Percentiles rank a stretch among this genome's conserved stretches.
Evolutionary conservation across 2,113 vertebrate genomes (phyloP).

Genomic region (Motacilla alba): DNA sequence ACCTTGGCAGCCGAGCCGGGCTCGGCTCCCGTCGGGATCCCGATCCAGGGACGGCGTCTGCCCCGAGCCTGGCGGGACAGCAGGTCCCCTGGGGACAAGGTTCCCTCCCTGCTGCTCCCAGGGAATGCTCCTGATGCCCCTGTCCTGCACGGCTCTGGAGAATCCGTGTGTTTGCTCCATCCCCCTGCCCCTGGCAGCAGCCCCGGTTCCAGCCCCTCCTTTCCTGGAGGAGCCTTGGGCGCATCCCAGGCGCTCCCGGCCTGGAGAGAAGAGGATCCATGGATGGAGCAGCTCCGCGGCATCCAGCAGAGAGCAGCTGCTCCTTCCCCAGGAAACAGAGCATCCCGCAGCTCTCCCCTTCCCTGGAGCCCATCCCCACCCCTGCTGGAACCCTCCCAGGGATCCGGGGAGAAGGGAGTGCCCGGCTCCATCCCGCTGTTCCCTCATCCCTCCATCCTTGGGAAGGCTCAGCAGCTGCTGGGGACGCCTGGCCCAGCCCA

Average conservation of each 20-base stretch:
- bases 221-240: background rate
- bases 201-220: background rate
- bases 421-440: rapidly evolving
- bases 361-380: background rate
- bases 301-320: background rate
- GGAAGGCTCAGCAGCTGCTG: background rate
- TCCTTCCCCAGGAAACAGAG: background rate
- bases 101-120: background rate
- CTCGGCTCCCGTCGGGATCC: background rate
- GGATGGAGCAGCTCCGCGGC: background rate
- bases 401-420: background rate
- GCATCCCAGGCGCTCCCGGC: rapidly evolving
- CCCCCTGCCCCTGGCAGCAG: background rate
- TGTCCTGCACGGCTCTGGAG: rapidly evolving
- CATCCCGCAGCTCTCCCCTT: background rate
- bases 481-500: background rate
- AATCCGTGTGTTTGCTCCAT: rapidly evolving
- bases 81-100: background rate
- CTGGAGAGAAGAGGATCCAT: rapidly evolving
- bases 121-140: background rate
- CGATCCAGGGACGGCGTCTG: background rate
- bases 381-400: background rate
- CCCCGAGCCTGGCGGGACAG: background rate
- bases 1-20: background rate
- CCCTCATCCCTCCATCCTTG: rapidly evolving